Evolutionary conservation across 2,888 invertebrate genomes (phyloP), one percentile per base, ranked within the genome.

Genomic region (Thera britannica): DNA sequence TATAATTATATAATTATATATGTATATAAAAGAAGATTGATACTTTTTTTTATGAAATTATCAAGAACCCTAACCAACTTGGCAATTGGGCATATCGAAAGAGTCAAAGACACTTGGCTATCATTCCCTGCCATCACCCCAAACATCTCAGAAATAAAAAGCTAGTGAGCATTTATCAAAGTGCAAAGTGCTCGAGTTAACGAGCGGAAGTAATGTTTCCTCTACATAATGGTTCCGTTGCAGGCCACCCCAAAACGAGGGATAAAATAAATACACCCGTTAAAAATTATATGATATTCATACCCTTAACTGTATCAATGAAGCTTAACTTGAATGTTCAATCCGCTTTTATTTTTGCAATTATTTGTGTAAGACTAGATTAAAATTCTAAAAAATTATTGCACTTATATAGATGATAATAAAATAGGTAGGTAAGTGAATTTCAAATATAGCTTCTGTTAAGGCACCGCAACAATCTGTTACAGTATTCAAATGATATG

Each of bases 141-240:
- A 82, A 82, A 79, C 81, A 69, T 78, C 78, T 83, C 79, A 79
- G 79, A 82, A 83, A 82, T 81, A 83, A 83, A 82, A 83, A 83
- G 83, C 84, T 86, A 87, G 86, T 88, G 82, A 89, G 87, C 89
- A 90, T 92, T 90, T 89, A 90, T 91, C 90, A 91, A 90, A 88
- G 85, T 83, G 88, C 84, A 88, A 88, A 90, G 89, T 87, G 83
- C 87, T 90, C 78, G 83, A 87, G 81, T 91, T 92, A 92, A 92
- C 90, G 90, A 89, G 90, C 92, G 92, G 92, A 93, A 91, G 87
- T 88, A 88, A 91, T 89, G 88, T 87, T 91, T 91, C 92, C 92
- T 90, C 84, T 81, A 82, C 79, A 83, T 92, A 91, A 92, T 91
- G 90, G 90, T 88, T 87, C 87, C 88, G 87, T 79, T 81, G 77